Percentiles rank a stretch among this genome's conserved stretches.
Conservation (phyloP, 2,797 vertebrate species). For the Acipenser oxyrinchus region DNA sequence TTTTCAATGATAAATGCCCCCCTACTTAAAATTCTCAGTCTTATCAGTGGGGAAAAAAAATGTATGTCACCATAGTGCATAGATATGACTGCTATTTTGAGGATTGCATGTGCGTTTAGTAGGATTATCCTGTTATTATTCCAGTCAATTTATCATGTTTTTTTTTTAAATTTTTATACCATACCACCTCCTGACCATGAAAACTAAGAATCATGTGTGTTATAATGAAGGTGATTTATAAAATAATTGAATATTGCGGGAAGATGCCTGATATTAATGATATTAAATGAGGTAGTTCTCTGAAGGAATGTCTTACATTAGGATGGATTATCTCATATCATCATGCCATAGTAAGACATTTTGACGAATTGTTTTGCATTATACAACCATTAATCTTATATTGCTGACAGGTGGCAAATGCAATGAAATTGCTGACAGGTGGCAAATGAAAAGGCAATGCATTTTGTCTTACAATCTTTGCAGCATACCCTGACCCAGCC, state of each 20-base stretch:
- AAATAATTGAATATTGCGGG: slow-evolving; percentile 10
- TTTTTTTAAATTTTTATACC: neutral
- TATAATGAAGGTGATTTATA: neutral
- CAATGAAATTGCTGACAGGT: no score
- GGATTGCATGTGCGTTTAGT: no score
- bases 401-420: no score
- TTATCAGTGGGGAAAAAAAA: no score
- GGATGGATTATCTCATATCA: slow-evolving; percentile 13
- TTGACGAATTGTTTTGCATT: neutral
- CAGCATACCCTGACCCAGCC: neutral
- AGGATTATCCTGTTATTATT: neutral
- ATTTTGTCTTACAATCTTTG: neutral
- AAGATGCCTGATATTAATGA: neutral
- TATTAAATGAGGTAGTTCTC: slow-evolving; percentile 2
- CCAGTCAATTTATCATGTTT: neutral
- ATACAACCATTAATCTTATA: no score
- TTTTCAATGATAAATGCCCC: no score
- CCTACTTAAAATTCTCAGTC: no score
- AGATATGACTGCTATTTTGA: no score
- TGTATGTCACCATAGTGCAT: no score
- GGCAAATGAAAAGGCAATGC: neutral
- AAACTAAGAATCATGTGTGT: neutral
- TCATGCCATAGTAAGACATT: neutral
- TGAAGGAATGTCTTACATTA: slow-evolving; percentile 5
- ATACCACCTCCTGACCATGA: neutral